Evolutionary conservation across 1,140 invertebrate genomes (phyloP), one percentile per base, ranked within the genome.

Genomic region (Drosophila fuyamai): DNA sequence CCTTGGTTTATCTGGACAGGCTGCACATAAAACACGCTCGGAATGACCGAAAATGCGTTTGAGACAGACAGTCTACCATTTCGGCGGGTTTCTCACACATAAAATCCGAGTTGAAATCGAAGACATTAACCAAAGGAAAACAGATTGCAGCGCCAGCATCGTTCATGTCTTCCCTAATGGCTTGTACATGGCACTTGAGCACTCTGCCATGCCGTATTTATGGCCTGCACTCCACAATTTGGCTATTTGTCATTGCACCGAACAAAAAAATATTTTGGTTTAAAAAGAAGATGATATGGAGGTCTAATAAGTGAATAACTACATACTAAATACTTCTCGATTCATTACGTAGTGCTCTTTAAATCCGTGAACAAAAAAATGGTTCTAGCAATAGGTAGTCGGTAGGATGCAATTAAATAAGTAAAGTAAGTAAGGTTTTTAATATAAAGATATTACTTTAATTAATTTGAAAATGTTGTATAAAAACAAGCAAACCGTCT

Each of bases 111-210:
- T 48, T 55, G 47, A 84, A 86, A 82, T 88, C 83, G 76, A 73
- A 86, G 79, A 76, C 79, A 88, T 83, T 88, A 88, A 81, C 71
- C 76, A 66, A 65, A 51, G 44, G 59, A 86, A 63, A 78, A 77
- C 62, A 48, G 53, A 86, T 86, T 78, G 81, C 68, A 47, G 63
- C 53, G 65, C 65, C 67, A 76, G 57, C 74, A 72, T 38, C 56
- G 67, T 79, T 79, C 76, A 85, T 85, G 78, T 78, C 78, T 86
- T 86, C 81, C 75, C 82, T 85, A 85, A 85, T 85, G 81, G 77
- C 67, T 57, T 81, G 51, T 53, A 60, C 79, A 81, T 73, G 73
- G 51, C 63, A 76, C 56, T 71, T 51, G 61, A 70, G 53, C 66
- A 65, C 78, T 81, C 61, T 61, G 78, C 72, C 56, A 13, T 16